Evolutionary conservation across 2,113 vertebrate genomes (phyloP).

Genomic region (Sturnira hondurensis): DNA sequence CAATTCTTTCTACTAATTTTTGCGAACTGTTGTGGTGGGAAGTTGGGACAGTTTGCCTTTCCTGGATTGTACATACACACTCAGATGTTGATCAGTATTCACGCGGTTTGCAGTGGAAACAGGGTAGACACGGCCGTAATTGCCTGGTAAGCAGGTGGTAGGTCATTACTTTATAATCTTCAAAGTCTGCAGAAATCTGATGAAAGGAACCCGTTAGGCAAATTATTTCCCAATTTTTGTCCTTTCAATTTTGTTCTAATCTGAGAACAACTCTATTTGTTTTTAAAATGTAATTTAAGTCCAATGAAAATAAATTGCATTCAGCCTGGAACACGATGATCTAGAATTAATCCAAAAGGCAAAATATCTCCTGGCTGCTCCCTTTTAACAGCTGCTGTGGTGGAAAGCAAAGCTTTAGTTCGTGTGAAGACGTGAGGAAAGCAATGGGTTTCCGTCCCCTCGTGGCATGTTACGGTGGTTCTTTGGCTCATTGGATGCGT

Average conservation of each 20-base stretch:
- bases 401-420: background rate
- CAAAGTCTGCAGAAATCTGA: background rate
- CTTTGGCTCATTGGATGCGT: too few relatives aligned
- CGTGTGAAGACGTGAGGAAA: background rate
- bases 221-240: background rate
- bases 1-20: background rate
- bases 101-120: background rate
- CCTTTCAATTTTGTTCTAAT: background rate
- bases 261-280: background rate
- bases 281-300: background rate
- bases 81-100: background rate
- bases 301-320: background rate
- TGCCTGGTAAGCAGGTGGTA: background rate
- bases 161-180: background rate
- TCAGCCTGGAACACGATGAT: background rate
- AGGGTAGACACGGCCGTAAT: background rate
- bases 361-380: background rate
- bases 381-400: background rate
- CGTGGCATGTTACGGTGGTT: background rate
- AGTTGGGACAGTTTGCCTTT: background rate
- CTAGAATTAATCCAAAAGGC: background rate
- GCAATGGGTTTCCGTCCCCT: background rate
- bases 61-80: background rate
- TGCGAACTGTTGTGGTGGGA: background rate
- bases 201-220: background rate